Evolutionary conservation across 2,888 invertebrate genomes (phyloP).

Genomic region (Ephialtes manifestator): DNA sequence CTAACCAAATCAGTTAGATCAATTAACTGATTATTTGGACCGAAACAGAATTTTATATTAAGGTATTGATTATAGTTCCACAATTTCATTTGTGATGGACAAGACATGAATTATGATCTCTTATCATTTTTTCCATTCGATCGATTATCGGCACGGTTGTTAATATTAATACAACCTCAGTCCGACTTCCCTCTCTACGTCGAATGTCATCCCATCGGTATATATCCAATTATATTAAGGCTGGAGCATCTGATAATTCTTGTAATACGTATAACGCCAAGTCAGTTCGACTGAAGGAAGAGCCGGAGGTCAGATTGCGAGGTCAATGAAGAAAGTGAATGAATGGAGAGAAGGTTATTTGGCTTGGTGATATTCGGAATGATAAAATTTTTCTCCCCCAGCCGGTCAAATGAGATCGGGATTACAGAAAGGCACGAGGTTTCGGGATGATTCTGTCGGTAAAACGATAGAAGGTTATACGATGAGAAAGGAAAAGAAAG

Average conservation of each 20-base stretch:
- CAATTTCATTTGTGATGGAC: too few species aligned
- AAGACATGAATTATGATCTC: too few species aligned
- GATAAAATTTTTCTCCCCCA: constrained; percentile 44
- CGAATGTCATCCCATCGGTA: background rate
- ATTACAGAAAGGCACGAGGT: constrained; percentile 46
- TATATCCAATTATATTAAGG: background rate
- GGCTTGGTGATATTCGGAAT: constrained; percentile 19
- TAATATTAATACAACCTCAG: background rate
- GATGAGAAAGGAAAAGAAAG: constrained; percentile 8
- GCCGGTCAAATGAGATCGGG: constrained; percentile 53
- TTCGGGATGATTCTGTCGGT: constrained; percentile 15
- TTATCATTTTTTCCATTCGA: too few species aligned
- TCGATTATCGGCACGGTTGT: background rate
- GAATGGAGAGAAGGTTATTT: background rate
- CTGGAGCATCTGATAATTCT: background rate
- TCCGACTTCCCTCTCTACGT: background rate
- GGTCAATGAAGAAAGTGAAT: background rate
- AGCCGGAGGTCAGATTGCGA: background rate
- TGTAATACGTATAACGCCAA: background rate
- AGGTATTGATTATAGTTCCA: too few species aligned
- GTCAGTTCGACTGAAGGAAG: background rate
- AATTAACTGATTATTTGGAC: too few species aligned
- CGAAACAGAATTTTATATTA: too few species aligned
- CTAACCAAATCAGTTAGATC: too few species aligned
- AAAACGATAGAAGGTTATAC: constrained; percentile 1